A percentile compares a stretch with the other conserved stretches of the same genome.
These are phyloP conservation scores for Sebastolobus altivelis DNA, from an alignment of 2,797 vertebrate species.

Conservation along the genomic window DNA sequence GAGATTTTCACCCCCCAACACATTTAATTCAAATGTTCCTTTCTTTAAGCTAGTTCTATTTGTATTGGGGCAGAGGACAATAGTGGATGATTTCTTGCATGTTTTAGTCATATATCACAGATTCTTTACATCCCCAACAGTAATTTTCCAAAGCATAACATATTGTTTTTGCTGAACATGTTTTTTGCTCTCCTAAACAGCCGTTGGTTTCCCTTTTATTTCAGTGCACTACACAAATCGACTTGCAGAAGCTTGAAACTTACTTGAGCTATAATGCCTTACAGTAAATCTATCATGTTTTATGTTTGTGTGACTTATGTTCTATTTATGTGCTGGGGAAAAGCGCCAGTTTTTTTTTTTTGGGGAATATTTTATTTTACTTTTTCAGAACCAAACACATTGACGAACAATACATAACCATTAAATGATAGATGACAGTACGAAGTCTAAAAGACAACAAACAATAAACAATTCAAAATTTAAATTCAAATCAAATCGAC, in stretches of 20 bases:
- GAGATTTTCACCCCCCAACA: not conserved
- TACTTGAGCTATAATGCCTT: not conserved
- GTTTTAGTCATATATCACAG: constrained; percentile 13
- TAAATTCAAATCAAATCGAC: not conserved
- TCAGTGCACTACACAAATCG: constrained; percentile 1
- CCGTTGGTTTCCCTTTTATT: not conserved
- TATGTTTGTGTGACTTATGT: constrained; percentile 5
- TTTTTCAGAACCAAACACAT: not conserved
- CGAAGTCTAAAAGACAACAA: not conserved
- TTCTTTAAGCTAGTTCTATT: not conserved
- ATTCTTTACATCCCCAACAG: not conserved
- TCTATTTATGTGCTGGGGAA: not conserved
- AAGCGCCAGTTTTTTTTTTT: not conserved
- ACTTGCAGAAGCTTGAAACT: constrained; percentile 9
- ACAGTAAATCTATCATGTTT: not conserved
- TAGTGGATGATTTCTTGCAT: not conserved
- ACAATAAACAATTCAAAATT: not conserved
- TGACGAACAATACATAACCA: not conserved
- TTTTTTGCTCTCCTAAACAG: not conserved
- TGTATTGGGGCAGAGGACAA: not conserved
- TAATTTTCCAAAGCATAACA: constrained; percentile 2
- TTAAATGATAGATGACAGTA: not conserved
- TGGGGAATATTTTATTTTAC: no score
- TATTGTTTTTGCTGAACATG: not conserved
- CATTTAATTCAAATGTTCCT: not conserved